These are phyloP conservation scores for Drosophila yakuba DNA, from an alignment of 1,140 invertebrate genomes.

Conservation along the genomic window DNA sequence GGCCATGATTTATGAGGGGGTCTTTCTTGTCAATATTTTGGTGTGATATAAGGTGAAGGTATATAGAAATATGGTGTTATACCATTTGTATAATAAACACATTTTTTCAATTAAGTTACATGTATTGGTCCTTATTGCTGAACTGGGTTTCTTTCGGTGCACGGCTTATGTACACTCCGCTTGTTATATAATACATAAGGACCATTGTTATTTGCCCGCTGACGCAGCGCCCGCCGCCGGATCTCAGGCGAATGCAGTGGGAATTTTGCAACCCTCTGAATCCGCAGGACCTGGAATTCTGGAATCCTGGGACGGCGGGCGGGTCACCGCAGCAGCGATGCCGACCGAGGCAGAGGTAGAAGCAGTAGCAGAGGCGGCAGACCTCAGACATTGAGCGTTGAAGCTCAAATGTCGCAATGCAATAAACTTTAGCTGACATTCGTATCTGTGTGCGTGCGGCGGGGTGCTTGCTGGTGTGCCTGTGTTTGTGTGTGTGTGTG, in stretches of 20 bases:
- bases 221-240: constrained; percentile 54
- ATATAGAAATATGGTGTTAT: too few species aligned
- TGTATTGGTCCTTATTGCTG: not conserved
- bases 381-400: constrained; percentile 80
- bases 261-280: constrained; percentile 74
- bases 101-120: not conserved
- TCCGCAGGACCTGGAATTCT: constrained; percentile 42
- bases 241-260: constrained; percentile 70
- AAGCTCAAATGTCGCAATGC: constrained; percentile 83
- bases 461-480: constrained; percentile 14
- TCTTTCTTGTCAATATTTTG: not conserved
- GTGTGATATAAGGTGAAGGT: not conserved
- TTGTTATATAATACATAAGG: constrained; percentile 78
- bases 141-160: constrained; percentile 10
- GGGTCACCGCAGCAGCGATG: constrained; percentile 42
- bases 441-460: constrained; percentile 31
- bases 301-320: constrained; percentile 26
- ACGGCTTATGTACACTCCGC: constrained; percentile 41
- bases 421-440: constrained; percentile 72
- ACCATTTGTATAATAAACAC: not conserved
- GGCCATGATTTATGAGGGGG: not conserved
- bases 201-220: constrained; percentile 78
- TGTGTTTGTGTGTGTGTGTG: constrained; percentile 42
- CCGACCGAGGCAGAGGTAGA: constrained; percentile 5
- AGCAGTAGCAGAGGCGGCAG: constrained; percentile 53